A percentile compares a stretch with the other conserved stretches of the same genome.
Conservation (phyloP, 1,140 invertebrate genomes). For the Orius laevigatus region DNA sequence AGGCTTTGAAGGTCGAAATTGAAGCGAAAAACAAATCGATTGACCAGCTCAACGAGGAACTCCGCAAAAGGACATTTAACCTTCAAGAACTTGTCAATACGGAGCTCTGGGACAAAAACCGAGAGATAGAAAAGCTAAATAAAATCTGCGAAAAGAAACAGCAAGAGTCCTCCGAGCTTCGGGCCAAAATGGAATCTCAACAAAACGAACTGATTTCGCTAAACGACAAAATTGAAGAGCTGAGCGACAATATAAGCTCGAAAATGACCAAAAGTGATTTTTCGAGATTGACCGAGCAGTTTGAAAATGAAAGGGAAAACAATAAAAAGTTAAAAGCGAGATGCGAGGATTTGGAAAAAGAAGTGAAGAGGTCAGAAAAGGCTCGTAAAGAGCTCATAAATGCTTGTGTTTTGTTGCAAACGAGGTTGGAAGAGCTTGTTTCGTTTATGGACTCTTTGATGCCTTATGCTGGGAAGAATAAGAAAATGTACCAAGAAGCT, state of each 20-base stretch:
- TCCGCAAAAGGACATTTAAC: conserved; percentile 43
- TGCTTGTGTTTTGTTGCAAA: conserved; percentile 42
- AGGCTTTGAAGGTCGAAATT: conserved; percentile 24
- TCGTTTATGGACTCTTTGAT: conserved; percentile 52
- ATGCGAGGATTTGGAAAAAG: conserved; percentile 2
- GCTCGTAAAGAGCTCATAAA: conserved; percentile 41
- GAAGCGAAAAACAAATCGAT: conserved; percentile 35
- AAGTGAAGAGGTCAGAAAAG: conserved; percentile 27
- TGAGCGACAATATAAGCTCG: conserved; percentile 21
- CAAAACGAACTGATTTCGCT: conserved; percentile 25
- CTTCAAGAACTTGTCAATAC: conserved; percentile 43
- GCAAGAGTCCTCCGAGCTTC: conserved; percentile 23
- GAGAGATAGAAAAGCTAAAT: conserved; percentile 45
- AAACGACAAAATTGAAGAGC: conserved; percentile 25
- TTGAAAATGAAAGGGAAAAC: neutral
- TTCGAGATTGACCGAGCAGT: neutral
- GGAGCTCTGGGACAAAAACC: conserved; percentile 52
- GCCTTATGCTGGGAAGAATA: conserved; percentile 29
- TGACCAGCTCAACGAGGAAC: conserved; percentile 34
- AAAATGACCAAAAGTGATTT: conserved; percentile 11
- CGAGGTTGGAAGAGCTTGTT: conserved; percentile 48
- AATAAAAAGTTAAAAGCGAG: conserved; percentile 4
- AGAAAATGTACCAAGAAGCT: conserved; percentile 32
- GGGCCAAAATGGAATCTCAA: conserved; percentile 23
- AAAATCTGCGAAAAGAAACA: conserved; percentile 24